These are phyloP conservation scores for Dasyprocta punctata DNA, from an alignment of 2,113 vertebrate genomes.

Conservation along the genomic window DNA sequence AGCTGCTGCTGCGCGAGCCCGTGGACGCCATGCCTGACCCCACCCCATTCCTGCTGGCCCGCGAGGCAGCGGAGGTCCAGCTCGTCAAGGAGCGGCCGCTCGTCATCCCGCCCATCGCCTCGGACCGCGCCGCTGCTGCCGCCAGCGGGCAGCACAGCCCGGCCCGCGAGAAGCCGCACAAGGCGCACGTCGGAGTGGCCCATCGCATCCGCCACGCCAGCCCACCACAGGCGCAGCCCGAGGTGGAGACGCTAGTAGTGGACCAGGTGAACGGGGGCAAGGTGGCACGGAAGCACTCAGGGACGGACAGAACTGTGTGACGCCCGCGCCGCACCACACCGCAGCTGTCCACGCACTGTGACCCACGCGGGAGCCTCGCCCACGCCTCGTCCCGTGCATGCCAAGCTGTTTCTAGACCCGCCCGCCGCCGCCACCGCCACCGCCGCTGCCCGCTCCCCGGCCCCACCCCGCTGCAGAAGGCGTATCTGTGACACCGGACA, in stretches of 20 bases:
- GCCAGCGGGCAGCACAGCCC: conserved; percentile 87
- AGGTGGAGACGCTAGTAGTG: conserved; percentile 94
- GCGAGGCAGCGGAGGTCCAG: conserved; percentile 90
- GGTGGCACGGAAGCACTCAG: conserved; percentile 93
- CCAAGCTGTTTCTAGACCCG: conserved; percentile 87
- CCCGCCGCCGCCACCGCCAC: conserved; percentile 69
- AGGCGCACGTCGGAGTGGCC: conserved; percentile 94
- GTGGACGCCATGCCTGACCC: conserved; percentile 98
- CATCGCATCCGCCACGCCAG: conserved; percentile 92
- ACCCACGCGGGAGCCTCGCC: conserved; percentile 75
- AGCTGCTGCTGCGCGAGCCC: conserved; percentile 92
- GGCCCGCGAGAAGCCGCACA: conserved; percentile 90
- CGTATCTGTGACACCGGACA: conserved; percentile 70
- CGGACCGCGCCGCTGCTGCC: conserved; percentile 85
- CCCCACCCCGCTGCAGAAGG: conserved; percentile 73
- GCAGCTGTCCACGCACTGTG: conserved; percentile 89
- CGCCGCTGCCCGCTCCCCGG: conserved; percentile 39
- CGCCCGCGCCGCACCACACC: conserved; percentile 52
- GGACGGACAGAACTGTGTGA: conserved; percentile 97
- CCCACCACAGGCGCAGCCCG: conserved; percentile 85
- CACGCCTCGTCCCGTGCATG: conserved; percentile 87
- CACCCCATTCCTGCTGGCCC: conserved; percentile 94
- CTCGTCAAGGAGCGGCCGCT: conserved; percentile 92
- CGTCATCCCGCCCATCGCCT: conserved; percentile 95
- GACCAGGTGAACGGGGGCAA: conserved; percentile 94